Conservation (phyloP, 2,113 vertebrate species). For the Callopanchax toddi region DNA sequence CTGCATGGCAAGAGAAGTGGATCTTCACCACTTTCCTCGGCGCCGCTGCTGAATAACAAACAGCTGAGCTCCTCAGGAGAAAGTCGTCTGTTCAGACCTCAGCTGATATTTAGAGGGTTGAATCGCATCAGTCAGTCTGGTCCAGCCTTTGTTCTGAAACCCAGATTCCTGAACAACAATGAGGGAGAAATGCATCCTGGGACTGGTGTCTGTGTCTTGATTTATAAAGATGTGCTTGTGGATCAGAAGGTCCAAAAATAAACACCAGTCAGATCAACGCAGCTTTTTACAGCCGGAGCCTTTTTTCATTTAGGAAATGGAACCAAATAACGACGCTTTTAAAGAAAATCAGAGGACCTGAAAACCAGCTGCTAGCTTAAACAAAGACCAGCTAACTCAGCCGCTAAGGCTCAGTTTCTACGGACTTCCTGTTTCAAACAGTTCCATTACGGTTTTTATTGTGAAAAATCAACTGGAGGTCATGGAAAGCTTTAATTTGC, state of each 20-base stretch:
- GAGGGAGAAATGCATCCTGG: conserved; percentile 15
- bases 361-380: too few species aligned
- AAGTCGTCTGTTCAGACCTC: neutral
- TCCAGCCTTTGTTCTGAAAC: conserved; percentile 28
- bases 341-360: too few species aligned
- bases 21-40: conserved; percentile 7
- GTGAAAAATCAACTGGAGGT: too few species aligned
- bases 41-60: conserved; percentile 33
- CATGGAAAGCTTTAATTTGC: too few species aligned
- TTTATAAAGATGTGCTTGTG: neutral
- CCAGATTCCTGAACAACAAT: conserved; percentile 16
- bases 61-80: neutral
- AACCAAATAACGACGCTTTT: too few species aligned
- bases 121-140: conserved; percentile 17
- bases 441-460: too few species aligned
- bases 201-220: neutral
- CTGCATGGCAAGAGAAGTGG: conserved; percentile 5
- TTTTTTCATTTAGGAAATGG: too few species aligned
- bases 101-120: conserved; percentile 4
- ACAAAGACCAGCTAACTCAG: too few species aligned
- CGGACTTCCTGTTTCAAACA: too few species aligned
- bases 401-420: too few species aligned
- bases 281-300: neutral
- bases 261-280: neutral
- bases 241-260: neutral